Base-by-base conservation (phyloP, 1,140 invertebrate genomes). In the Lineus longissimus region DNA sequence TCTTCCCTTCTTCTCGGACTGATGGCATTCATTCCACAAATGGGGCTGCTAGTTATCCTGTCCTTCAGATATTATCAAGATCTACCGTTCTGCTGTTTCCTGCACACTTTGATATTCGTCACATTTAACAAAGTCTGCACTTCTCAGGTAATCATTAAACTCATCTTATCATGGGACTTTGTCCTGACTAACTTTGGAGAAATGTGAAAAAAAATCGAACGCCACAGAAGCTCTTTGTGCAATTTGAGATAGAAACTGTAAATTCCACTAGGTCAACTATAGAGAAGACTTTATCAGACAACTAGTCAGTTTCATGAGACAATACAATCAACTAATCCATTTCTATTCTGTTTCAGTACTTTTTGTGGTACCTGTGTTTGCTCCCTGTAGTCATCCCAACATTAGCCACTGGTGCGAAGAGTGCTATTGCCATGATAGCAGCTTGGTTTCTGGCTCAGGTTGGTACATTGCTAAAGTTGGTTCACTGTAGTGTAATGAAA, bases 71-170 rank as follows among this genome's bases (percentile, higher is more conserved):
- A 76, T 63, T 73, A 77, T 51, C 59, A 65, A 83, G 87, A 91
- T 22, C 81, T 97, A 47, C 85, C 89, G 1, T 94, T 98, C 80
- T 89, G 89, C 30, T 85, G 96, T 63, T 93, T 98, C 65, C 79
- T 88, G 0, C 87, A 93, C 73, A 91, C 94, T 0, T 90, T 93
- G 68, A 86, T 91, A 2, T 89, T 98, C 75, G 97, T 99, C 0
- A 89, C 89, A 4, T 96, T 93, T 70, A 99, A 99, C 83, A 93
- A 94, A 76, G 96, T 99, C 0, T 87, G 95, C 66, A 99, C 97
- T 0, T 81, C 80, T 23, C 81, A 82, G 74, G 80, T 79, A 71
- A 62, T 4, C 13, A 13, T 19, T 59, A 22, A 2, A 58, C 4
- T n/a, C 2, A 7, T 22, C 30, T 62, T 23, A 55, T 17, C 40